phyloP scores from a whole-genome alignment of 2,888 invertebrate genomes.

The Rotaria macrura region DNA sequence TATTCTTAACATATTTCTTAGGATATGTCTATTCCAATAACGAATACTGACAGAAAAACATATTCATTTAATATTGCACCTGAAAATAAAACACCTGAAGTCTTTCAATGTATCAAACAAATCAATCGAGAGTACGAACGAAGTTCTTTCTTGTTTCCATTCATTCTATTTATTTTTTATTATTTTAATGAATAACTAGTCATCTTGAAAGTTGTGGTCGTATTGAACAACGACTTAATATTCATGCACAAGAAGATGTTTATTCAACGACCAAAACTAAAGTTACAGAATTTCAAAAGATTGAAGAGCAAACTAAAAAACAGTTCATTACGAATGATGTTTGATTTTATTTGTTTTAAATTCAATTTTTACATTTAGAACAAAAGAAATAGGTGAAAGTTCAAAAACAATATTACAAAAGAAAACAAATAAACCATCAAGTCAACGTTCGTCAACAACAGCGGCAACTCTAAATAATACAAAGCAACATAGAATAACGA shows the following conservation, averaged over 20 bases:
- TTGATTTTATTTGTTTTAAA: no score
- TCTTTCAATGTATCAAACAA: background rate
- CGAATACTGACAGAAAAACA: background rate
- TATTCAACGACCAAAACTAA: background rate
- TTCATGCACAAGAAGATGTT: background rate
- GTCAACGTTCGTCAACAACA: background rate
- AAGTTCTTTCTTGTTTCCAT: no score
- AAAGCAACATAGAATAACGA: background rate
- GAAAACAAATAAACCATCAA: background rate
- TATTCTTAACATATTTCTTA: background rate
- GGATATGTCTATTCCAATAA: background rate
- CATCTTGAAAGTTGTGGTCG: background rate
- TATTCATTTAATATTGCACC: background rate
- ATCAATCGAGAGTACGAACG: background rate
- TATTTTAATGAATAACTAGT: background rate
- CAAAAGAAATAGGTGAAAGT: slow-evolving; percentile 1
- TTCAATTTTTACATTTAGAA: background rate
- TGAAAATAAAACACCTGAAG: background rate
- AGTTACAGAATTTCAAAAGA: background rate
- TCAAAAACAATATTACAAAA: background rate
- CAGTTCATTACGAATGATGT: background rate
- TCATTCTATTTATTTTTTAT: no score
- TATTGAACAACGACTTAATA: background rate
- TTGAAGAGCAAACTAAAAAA: background rate
- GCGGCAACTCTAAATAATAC: background rate